Percentiles rank a stretch among this genome's conserved stretches.
Conservation (phyloP, 2,113 vertebrate genomes). For the Vidua chalybeata region DNA sequence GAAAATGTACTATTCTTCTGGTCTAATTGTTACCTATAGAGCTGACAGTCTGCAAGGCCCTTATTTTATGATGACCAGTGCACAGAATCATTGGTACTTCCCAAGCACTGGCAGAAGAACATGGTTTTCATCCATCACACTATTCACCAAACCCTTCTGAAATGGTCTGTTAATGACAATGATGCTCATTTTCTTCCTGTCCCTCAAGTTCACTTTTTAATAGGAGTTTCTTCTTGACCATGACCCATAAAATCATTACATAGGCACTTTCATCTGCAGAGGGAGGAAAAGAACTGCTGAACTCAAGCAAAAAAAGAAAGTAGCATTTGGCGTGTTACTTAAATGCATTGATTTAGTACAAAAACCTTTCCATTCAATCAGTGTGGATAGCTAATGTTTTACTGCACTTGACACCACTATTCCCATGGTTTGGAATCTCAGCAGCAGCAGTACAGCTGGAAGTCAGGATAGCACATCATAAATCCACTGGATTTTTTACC, state of each 20-base stretch:
- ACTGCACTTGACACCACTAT: constrained; percentile 66
- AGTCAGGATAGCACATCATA: constrained; percentile 57
- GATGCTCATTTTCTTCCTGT: constrained; percentile 60
- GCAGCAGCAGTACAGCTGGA: constrained; percentile 47
- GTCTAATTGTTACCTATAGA: background rate
- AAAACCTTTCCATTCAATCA: constrained; percentile 65
- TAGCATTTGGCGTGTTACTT: constrained; percentile 50
- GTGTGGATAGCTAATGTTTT: constrained; percentile 64
- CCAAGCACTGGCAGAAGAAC: background rate
- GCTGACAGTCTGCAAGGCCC: background rate
- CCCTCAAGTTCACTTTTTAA: constrained; percentile 67
- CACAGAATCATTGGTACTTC: background rate
- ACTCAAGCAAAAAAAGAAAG: constrained; percentile 62
- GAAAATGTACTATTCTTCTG: background rate
- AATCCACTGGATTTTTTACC: constrained; percentile 64
- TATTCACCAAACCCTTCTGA: constrained; percentile 34
- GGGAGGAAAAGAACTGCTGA: constrained; percentile 62
- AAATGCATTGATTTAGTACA: constrained; percentile 68
- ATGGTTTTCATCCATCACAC: constrained; percentile 28
- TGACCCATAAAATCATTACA: constrained; percentile 70
- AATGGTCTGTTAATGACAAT: constrained; percentile 45
- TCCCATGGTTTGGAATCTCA: constrained; percentile 48
- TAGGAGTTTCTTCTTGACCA: constrained; percentile 62
- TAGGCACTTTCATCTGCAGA: constrained; percentile 60
- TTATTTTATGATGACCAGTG: constrained; percentile 27